These are phyloP conservation scores for Pterocles orientalis DNA, from an alignment of 2,113 vertebrate species.

Conservation along the genomic window DNA sequence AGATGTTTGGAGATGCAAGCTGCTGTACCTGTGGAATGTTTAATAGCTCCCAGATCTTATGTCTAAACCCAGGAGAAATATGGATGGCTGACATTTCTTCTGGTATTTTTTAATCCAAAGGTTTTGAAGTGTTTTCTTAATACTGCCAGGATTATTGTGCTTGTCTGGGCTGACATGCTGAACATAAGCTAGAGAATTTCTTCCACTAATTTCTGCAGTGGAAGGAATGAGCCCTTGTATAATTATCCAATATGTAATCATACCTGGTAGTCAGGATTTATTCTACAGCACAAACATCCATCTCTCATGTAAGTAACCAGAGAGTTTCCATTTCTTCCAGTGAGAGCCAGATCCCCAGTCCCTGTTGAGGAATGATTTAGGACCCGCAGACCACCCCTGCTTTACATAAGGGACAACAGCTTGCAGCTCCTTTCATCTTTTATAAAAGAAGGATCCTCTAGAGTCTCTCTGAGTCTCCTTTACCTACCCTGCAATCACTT, in stretches of 20 bases:
- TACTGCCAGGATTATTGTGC: not conserved
- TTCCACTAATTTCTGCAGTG: not conserved
- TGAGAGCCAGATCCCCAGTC: not conserved
- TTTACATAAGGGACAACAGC: not conserved
- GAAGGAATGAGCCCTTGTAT: not conserved
- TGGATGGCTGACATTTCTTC: not conserved
- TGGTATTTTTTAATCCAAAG: not conserved
- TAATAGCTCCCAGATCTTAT: not conserved
- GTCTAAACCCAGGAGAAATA: not conserved
- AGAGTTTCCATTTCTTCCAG: not conserved
- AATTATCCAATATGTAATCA: not conserved
- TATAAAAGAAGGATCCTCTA: not conserved
- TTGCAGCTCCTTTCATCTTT: not conserved
- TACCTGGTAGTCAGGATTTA: not conserved
- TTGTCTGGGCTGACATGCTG: not conserved
- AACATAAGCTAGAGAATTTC: not conserved
- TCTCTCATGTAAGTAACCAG: not conserved
- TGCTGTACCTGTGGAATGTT: not conserved
- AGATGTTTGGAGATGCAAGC: not conserved
- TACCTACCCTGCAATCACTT: not conserved
- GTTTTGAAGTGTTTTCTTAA: not conserved
- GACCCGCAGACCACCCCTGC: not conserved
- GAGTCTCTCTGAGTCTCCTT: not conserved
- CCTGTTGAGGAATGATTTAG: not conserved
- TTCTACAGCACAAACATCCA: not conserved